Evolutionary conservation across 2,113 vertebrate genomes (phyloP).

Genomic region (Cinclus cinclus): DNA sequence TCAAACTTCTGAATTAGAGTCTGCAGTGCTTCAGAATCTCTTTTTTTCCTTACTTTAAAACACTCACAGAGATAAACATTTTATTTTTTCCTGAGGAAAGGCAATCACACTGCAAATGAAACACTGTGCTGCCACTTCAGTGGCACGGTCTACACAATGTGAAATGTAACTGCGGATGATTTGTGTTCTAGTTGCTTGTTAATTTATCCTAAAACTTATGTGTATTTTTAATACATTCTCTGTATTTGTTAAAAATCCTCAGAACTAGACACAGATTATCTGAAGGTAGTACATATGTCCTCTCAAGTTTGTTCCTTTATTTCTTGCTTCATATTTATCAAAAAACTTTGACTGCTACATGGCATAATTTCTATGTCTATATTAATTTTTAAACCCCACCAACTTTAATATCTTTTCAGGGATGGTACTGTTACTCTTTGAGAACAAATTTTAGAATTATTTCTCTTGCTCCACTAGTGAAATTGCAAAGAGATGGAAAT

Average conservation of each 20-base stretch:
- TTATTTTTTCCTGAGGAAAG: conserved; percentile 11
- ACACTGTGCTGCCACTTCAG: background rate
- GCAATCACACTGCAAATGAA: background rate
- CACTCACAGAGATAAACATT: background rate
- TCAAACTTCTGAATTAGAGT: conserved; percentile 5
- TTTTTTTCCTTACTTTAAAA: background rate
- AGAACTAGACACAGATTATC: background rate
- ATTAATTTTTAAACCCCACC: background rate
- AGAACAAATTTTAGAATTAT: background rate
- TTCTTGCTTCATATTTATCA: background rate
- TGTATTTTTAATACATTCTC: background rate
- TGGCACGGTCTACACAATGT: background rate
- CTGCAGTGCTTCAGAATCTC: background rate
- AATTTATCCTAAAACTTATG: background rate
- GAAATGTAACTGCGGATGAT: background rate
- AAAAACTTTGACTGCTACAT: background rate
- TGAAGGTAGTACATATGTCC: background rate
- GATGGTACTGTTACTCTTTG: background rate
- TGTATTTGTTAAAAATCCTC: background rate
- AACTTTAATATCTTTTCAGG: background rate
- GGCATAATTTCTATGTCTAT: background rate
- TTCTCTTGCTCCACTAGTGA: background rate
- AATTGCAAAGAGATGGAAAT: background rate
- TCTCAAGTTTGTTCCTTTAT: background rate
- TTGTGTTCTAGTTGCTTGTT: background rate